Evolutionary conservation across 2,113 vertebrate species (phyloP).

Genomic region (Prochilodus magdalenae): DNA sequence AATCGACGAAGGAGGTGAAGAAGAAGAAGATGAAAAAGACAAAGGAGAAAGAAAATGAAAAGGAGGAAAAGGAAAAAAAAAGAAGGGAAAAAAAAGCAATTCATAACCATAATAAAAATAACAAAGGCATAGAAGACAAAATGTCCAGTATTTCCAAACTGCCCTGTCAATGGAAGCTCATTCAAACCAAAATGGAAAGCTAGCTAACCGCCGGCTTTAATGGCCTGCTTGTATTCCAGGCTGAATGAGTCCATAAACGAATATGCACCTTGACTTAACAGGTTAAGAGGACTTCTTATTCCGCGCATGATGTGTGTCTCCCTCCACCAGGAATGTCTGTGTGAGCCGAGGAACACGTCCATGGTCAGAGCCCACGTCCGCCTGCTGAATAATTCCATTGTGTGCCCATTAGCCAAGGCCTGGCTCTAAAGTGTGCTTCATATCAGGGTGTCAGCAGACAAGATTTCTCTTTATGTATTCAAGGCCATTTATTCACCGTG

Average conservation of each 20-base stretch:
- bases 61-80: no score
- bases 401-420: not conserved
- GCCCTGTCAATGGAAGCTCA: no score
- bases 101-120: no score
- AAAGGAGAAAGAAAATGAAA: no score
- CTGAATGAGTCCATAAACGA: conserved; percentile 3
- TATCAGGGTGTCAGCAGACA: conserved; percentile 8
- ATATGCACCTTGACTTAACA: conserved; percentile 15
- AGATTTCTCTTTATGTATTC: conserved; percentile 5
- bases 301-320: conserved; percentile 6
- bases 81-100: no score
- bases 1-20: no score
- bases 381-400: conserved; percentile 21
- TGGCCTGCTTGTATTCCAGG: conserved; percentile 18
- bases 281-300: conserved; percentile 15
- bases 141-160: no score
- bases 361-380: not conserved
- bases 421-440: not conserved
- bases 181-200: not conserved
- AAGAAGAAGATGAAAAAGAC: no score
- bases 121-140: no score
- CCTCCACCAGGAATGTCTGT: conserved; percentile 11
- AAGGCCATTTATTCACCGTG: conserved; percentile 15
- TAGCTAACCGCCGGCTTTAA: not conserved
- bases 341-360: not conserved